Evolutionary conservation across 1,140 invertebrate genomes (phyloP).

Genomic region (Tigriopus japonicus): DNA sequence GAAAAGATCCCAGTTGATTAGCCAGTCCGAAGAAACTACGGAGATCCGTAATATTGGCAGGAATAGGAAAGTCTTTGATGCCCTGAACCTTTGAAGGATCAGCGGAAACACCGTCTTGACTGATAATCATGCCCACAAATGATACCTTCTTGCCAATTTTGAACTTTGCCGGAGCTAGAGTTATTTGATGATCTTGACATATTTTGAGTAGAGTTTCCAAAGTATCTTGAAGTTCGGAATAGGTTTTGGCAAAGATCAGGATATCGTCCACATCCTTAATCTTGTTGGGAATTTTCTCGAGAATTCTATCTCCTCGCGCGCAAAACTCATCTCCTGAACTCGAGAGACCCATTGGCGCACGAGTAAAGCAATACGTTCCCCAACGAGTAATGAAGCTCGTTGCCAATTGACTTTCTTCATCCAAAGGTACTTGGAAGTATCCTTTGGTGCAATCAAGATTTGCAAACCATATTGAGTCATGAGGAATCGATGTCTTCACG

Average conservation of each 20-base stretch:
- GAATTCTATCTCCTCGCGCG: slow-evolving; percentile 16
- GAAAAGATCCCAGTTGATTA: slow-evolving; percentile 14
- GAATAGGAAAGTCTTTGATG: slow-evolving; percentile 10
- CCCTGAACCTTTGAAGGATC: slow-evolving; percentile 11
- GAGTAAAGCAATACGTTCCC: slow-evolving; percentile 16
- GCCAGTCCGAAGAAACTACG: slow-evolving; percentile 11
- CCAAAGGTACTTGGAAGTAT: slow-evolving; percentile 22
- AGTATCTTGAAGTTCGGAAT: not conserved
- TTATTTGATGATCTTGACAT: slow-evolving; percentile 19
- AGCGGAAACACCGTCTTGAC: slow-evolving; percentile 3
- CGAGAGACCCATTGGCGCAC: slow-evolving; percentile 17
- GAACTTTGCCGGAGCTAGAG: slow-evolving; percentile 20
- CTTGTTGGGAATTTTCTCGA: slow-evolving; percentile 12
- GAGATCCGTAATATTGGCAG: slow-evolving; percentile 15
- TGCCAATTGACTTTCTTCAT: slow-evolving; percentile 18
- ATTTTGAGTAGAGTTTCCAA: not conserved
- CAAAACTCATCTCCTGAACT: slow-evolving; percentile 20
- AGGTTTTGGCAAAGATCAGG: slow-evolving; percentile 10
- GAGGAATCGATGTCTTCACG: slow-evolving; percentile 11
- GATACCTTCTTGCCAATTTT: slow-evolving; percentile 18
- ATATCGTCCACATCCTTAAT: slow-evolving; percentile 16
- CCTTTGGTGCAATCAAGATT: slow-evolving; percentile 22
- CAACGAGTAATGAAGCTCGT: slow-evolving; percentile 22
- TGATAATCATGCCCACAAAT: slow-evolving; percentile 19
- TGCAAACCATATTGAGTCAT: slow-evolving; percentile 13